Evolutionary conservation across 2,113 vertebrate species (phyloP), one percentile per base, ranked within the genome.

Genomic region (Himantopus leucocephalus): DNA sequence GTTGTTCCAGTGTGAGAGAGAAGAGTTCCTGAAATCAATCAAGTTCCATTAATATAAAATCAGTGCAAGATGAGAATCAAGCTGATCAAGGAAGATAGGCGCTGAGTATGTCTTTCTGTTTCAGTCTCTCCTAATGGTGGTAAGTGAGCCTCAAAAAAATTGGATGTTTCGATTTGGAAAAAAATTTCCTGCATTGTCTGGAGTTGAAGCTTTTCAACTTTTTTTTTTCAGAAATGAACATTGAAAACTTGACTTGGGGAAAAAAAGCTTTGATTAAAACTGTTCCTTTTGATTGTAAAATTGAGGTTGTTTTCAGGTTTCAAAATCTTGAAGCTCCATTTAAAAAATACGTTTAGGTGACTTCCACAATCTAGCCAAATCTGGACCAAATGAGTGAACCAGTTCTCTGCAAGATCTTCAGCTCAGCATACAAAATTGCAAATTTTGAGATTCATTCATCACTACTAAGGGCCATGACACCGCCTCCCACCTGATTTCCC

Each of bases 1-100:
- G 78, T 87, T 88, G 55, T 70, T 93, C 14, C 37, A 74, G 7
- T 79, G n/a, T 73, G 43, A 70, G 67, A 76, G 53, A 90, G 59
- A 64, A 76, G 29, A 62, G 71, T 63, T 88, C 30, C 85, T 83
- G 79, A 93, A 93, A 80, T 96, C 79, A 94, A 35, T 96, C 67
- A 68, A 34, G 43, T 94, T 94, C 75, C 85, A 90, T 94, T 94
- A 92, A 80, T 52, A 45, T 79, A 66, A 92, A 70, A 83, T 86
- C 48, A 73, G 62, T 87, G 53, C 74, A 87, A 96, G 43, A 91
- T 72, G 67, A 83, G 55, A 88, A 77, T 88, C 85, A 86, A 55
- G 68, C n/a, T 74, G 63, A 71, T 93, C 29, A 43, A 96, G 72
- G 60, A 78, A 77, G 83, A 50, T 19, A 47, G 55, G 6, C 26